Conservation (phyloP, 2,888 invertebrate genomes). For the Dasypogon diadema region DNA sequence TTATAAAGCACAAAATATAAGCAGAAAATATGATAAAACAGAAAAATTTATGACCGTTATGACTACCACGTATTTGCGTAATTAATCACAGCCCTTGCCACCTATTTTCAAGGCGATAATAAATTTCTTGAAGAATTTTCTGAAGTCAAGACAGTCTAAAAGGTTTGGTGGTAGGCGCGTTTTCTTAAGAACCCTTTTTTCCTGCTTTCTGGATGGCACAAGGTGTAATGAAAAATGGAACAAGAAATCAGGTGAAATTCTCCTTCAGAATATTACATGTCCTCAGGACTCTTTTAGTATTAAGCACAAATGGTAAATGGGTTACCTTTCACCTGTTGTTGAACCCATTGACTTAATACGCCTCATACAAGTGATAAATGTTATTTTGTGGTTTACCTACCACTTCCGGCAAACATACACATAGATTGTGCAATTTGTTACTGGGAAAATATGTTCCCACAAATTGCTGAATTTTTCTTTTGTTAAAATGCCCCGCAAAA, state of each 20-base stretch:
- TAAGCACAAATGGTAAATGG: slow-evolving; percentile 13
- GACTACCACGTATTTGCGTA: slow-evolving; percentile 37
- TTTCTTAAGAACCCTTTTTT: background rate
- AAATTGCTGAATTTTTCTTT: too few species aligned
- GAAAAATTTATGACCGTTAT: slow-evolving; percentile 36
- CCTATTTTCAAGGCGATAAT: slow-evolving; percentile 16
- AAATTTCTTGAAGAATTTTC: slow-evolving; percentile 12
- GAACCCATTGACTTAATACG: slow-evolving; percentile 42
- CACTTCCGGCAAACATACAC: background rate
- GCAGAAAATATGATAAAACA: slow-evolving; percentile 3
- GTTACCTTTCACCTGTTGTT: slow-evolving; percentile 28
- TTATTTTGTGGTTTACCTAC: background rate
- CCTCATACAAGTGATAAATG: slow-evolving; percentile 20
- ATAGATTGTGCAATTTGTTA: too few species aligned
- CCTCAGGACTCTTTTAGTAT: background rate
- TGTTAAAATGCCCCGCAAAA: too few species aligned
- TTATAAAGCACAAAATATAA: slow-evolving; percentile 18
- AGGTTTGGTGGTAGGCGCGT: background rate
- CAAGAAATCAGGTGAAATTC: background rate
- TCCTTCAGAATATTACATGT: background rate
- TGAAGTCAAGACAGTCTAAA: background rate
- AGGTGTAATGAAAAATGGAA: slow-evolving; percentile 4
- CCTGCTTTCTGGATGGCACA: background rate
- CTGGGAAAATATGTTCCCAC: too few species aligned
- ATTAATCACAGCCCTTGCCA: slow-evolving; percentile 34